These are phyloP conservation scores for Ceyx melanurus DNA, from an alignment of 2,113 vertebrate genomes.

Conservation along the genomic window DNA sequence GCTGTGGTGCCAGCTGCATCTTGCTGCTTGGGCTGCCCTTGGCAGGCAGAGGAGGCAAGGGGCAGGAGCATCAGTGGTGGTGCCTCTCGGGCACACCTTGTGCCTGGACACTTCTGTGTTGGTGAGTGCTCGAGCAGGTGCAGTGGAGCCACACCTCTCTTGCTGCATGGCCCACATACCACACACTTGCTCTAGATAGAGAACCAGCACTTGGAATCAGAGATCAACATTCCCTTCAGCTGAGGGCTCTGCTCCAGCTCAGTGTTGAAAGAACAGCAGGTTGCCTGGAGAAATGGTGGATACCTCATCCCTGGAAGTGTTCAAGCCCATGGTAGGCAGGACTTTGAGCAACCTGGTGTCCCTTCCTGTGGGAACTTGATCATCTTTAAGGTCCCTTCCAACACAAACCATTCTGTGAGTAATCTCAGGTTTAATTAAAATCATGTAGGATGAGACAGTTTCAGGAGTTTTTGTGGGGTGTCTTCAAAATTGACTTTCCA, in stretches of 20 bases:
- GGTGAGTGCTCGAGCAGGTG: fast-evolving
- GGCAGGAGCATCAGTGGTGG: neutral
- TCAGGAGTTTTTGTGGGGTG: neutral
- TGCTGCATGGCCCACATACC: neutral
- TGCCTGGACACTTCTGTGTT: neutral
- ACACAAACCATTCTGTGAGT: neutral
- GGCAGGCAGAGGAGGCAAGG: neutral
- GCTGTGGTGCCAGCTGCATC: neutral
- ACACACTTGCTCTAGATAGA: fast-evolving
- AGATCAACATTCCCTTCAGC: neutral
- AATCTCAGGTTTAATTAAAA: neutral
- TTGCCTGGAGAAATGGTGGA: neutral
- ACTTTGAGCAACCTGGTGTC: too few species aligned
- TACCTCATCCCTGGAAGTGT: neutral
- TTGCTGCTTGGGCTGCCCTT: neutral
- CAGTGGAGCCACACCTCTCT: neutral
- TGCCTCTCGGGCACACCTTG: neutral
- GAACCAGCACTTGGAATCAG: fast-evolving
- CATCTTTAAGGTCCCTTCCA: neutral
- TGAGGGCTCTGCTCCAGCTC: neutral
- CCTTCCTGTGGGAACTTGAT: neutral
- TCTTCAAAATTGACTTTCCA: neutral
- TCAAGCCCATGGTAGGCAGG: too few species aligned
- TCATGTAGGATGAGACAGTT: neutral
- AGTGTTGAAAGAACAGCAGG: neutral